Evolutionary conservation across 2,888 invertebrate genomes (phyloP), one percentile per base, ranked within the genome.

Genomic region (Incurvaria masculella): DNA sequence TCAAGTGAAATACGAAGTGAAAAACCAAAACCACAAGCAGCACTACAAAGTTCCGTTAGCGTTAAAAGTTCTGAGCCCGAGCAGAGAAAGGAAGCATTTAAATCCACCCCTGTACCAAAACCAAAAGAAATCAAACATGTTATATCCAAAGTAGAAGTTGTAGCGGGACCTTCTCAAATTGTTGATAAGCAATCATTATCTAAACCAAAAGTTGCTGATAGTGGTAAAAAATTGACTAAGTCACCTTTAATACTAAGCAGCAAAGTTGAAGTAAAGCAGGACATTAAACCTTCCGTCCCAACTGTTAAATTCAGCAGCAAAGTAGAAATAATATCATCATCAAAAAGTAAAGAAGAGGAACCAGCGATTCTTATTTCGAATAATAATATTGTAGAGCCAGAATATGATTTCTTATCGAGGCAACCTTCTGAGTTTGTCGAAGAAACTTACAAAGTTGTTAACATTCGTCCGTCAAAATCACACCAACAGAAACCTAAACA

Each of bases 401-500:
- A 91, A 69, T 92, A 91, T 61, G 91, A 92, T 64, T 89, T 91
- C 60, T 80, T 92, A 3, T 91, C 91, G 6, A 82, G 91, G 38
- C 91, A 93, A 61, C 92, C 92, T 1, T 87, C 89, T 8, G 91
- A 92, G 68, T 87, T 88, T 55, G 87, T 90, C 6, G 91, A 92
- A 66, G 91, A 92, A 75, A 90, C 91, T 0, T 92, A 87, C 68
- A 88, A 88, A 70, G 87, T 91, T 57, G 87, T 91, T 45, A 91
- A 91, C 64, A 73, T 91, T 52, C 84, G 86, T 54, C 87, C 90
- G n/a, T 85, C 86, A 48, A 82, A 85, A 72, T 56, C 68, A 57
- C 69, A 67, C 53, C 67, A 63, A 4, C 74, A 63, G 43, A 80
- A 79, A 57, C 78, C 78, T 2, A 81, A 75, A 57, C 74, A 66